Evolutionary conservation across 2,888 invertebrate genomes (phyloP), one percentile per base, ranked within the genome.

Genomic region (Perizoma flavofasciatum): DNA sequence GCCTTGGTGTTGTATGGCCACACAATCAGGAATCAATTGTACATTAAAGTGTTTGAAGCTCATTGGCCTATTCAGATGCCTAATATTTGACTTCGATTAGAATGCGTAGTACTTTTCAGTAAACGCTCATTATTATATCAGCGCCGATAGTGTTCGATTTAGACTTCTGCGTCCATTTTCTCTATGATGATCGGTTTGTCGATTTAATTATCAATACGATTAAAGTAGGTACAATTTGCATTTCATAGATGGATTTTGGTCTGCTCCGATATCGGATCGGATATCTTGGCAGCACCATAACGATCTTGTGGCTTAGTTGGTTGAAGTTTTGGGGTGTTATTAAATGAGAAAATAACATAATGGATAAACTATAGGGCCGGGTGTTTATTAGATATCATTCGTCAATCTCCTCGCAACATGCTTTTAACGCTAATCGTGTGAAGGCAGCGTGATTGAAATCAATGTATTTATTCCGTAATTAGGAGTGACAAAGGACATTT

Each of bases 1-100:
- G 58, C 86, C 85, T 84, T 82, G 75, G 66, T 69, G 69, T 48
- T 75, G 74, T 82, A 79, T 77, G 77, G 75, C 67, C 63, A 72
- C 62, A 73, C 76, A 70, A 78, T 79, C 73, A 75, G 76, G 76
- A 77, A 79, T 81, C 79, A 77, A 74, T 81, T 65, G 65, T 66
- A 59, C 63, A 67, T 65, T 67, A 61, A 55, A 60, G 62, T 6
- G 43, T 49, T 49, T 57, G 53, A 55, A 61, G 58, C 63, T 62
- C 55, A 62, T 61, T 49, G 49, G 33, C 33, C 44, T 50, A 48
- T 52, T 43, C 22, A 37, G 22, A 46, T 10, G 55, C 48, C 47
- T 49, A 44, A 39, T 45, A 43, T 57, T 54, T 50, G 39, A 40
- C 34, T 37, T 40, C 7, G 43, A 55, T 55, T 33, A 39, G 55